Base-by-base conservation (phyloP, 2,797 vertebrate species). In the Mus caroli region DNA sequence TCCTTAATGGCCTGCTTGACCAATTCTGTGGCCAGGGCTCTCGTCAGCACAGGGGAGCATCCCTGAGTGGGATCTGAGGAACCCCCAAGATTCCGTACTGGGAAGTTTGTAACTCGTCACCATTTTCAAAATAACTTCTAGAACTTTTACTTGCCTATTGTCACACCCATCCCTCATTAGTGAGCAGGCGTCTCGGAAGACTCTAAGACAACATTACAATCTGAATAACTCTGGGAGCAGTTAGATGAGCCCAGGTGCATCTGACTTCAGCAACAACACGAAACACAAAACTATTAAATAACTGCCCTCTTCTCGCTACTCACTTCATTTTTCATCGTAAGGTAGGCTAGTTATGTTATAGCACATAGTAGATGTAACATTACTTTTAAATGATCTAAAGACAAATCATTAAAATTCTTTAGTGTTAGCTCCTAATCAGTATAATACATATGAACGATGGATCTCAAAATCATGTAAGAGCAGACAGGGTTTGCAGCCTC, bases 271-370 rank as follows among this genome's bases (percentile, higher is more conserved):
- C 22, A 86, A 90, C 0, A 67, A 10, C 91, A 84, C n/a, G 3
- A 90, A 62, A 93, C 88, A 71, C 94, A 22, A 94, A 95, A 95
- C 82, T 69, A 93, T 24, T 82, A 73, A 80, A 94, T 24, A 96
- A 91, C 83, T 40, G 15, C 22, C 77, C 12, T 62, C 75, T 78
- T 89, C 54, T 78, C 52, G 62, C 15, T 92, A 52, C 87, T 80
- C 62, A 85, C 67, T 94, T 88, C 86, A 78, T 76, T 93, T 91
- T 93, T 85, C 14, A 94, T 84, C 83, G 64, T 50, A 92, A 96
- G 75, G 40, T 13, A 43, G 2, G 64, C 31, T 83, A 92, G 76
- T 88, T 90, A 96, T 92, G 64, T 62, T 56, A 93, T 67, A 93
- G 90, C 34, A 96, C 79, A 34, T 11, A 91, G 58, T 56, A 3